Evolutionary conservation across 2,797 vertebrate species (phyloP).

Genomic region (Sorex maritimensis): DNA sequence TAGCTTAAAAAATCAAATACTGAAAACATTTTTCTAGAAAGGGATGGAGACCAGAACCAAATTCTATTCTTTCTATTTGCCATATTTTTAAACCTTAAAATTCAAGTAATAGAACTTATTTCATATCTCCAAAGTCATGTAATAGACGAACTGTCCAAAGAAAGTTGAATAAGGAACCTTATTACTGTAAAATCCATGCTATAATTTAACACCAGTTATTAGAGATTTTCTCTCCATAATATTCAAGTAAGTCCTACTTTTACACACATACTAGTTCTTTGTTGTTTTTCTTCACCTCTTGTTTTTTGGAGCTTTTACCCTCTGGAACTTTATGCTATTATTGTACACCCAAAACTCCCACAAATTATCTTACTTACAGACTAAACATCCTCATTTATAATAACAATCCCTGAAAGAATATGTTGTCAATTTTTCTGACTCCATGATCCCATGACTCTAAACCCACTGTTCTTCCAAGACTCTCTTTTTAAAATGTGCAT

Average conservation of each 20-base stretch:
- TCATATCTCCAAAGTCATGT: background rate
- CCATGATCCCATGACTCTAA: background rate
- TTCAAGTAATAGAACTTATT: slow-evolving; percentile 12
- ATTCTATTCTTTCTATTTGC: slow-evolving; percentile 29
- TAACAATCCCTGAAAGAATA: background rate
- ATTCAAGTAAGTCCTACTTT: background rate
- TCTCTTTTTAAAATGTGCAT: background rate
- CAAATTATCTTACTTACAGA: background rate
- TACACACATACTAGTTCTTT: background rate
- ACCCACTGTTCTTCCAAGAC: background rate
- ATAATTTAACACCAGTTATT: slow-evolving; percentile 9
- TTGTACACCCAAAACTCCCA: background rate
- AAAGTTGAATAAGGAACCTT: background rate
- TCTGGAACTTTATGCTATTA: background rate
- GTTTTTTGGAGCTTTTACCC: background rate
- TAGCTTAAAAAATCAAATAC: background rate
- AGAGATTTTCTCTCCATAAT: background rate
- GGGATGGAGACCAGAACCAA: background rate
- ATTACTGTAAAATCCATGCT: background rate
- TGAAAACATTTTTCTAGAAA: background rate
- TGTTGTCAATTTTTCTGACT: background rate
- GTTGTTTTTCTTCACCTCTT: background rate
- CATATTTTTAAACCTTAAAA: background rate
- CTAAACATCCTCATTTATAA: background rate
- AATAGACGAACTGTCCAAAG: background rate